phyloP scores from a whole-genome alignment of 2,113 vertebrate species.

The Galbula dea region DNA sequence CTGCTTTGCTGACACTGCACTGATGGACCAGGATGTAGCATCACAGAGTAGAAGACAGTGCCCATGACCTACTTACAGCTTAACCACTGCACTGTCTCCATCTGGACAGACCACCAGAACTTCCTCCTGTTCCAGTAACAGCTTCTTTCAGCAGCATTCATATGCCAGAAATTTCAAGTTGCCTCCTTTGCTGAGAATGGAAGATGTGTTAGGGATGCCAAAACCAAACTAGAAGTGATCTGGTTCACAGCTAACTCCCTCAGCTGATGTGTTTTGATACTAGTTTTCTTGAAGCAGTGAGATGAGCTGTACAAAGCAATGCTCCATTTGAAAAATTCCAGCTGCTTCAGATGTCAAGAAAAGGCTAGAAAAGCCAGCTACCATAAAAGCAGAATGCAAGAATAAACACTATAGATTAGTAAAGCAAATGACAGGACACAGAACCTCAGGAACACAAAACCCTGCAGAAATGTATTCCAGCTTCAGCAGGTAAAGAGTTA shows the following conservation, averaged over 20 bases:
- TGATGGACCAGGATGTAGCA: background rate
- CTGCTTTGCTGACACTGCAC: background rate
- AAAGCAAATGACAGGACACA: background rate
- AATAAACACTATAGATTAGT: background rate
- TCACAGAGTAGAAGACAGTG: accelerated
- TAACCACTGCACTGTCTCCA: background rate
- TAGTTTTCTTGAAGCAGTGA: background rate
- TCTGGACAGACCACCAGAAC: background rate
- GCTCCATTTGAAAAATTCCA: background rate
- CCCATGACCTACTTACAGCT: background rate
- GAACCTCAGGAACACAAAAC: background rate
- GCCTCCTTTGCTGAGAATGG: background rate
- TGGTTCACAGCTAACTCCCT: too few relatives aligned
- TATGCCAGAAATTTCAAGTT: background rate
- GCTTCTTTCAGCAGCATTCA: background rate
- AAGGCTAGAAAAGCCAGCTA: background rate
- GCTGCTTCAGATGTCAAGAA: background rate
- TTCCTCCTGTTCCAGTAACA: background rate
- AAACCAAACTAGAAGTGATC: background rate
- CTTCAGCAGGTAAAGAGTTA: background rate
- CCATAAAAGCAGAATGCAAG: background rate
- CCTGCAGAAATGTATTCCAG: background rate
- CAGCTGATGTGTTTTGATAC: background rate
- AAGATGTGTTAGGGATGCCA: background rate
- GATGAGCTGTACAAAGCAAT: background rate